A percentile compares a stretch with the other conserved stretches of the same genome.
Evolutionary conservation across 2,113 vertebrate genomes (phyloP).

Genomic region (Entelurus aequoreus): DNA sequence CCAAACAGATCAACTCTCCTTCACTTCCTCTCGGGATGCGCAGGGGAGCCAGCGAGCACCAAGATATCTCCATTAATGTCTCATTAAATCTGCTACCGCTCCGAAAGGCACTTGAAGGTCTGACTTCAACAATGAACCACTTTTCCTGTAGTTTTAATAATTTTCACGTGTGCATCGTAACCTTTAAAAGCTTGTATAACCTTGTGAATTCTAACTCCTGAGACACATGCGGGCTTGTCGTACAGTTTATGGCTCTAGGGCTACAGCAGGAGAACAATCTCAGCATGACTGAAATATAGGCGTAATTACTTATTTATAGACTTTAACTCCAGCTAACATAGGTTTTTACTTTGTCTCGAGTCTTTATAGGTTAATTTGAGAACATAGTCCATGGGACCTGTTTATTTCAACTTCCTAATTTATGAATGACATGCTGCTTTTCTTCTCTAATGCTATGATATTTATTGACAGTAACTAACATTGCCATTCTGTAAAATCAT

Average conservation of each 20-base stretch:
- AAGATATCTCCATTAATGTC: slow-evolving; percentile 54
- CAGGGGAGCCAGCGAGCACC: slow-evolving; percentile 20
- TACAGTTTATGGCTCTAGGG: slow-evolving; percentile 18
- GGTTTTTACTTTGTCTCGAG: slow-evolving; percentile 42
- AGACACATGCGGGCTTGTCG: slow-evolving; percentile 15
- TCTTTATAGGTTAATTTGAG: slow-evolving; percentile 31
- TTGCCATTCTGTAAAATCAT: too few relatives aligned
- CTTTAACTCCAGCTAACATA: slow-evolving; percentile 34
- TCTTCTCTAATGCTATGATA: neutral
- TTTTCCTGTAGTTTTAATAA: slow-evolving; percentile 28
- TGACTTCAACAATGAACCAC: slow-evolving; percentile 44
- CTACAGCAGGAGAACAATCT: slow-evolving; percentile 13
- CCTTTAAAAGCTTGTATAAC: slow-evolving; percentile 23
- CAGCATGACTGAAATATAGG: slow-evolving; percentile 18
- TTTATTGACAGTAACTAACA: too few relatives aligned
- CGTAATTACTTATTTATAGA: slow-evolving; percentile 46
- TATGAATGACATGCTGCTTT: neutral
- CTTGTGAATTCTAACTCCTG: slow-evolving; percentile 14
- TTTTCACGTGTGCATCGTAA: slow-evolving; percentile 31
- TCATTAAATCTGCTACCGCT: slow-evolving; percentile 51
- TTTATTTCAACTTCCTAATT: neutral
- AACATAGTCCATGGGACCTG: neutral
- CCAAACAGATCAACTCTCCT: slow-evolving; percentile 32
- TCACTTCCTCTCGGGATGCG: slow-evolving; percentile 21
- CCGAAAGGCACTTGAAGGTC: slow-evolving; percentile 52